These are phyloP conservation scores for Paraescarpia echinospica DNA, from an alignment of 1,140 invertebrate genomes.

Conservation along the genomic window DNA sequence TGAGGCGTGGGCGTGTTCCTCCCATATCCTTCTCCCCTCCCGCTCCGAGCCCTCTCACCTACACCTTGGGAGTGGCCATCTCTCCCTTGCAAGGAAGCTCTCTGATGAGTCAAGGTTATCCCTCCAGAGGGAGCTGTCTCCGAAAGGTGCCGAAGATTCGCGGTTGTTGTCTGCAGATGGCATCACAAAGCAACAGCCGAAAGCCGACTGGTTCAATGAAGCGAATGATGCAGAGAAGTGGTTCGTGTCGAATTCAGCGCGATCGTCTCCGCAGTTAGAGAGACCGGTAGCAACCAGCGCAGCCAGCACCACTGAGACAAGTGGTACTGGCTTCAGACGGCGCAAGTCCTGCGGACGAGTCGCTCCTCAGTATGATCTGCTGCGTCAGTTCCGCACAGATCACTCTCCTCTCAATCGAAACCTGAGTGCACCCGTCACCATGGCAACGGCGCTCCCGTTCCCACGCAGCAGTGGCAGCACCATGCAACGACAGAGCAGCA, in stretches of 20 bases:
- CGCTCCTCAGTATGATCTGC: background rate
- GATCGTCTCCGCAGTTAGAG: conserved; percentile 40
- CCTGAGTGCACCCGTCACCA: conserved; percentile 74
- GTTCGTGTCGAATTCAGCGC: conserved; percentile 24
- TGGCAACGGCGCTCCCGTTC: background rate
- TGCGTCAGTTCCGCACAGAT: conserved; percentile 10
- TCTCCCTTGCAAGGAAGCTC: conserved; percentile 56
- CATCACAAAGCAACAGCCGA: conserved; percentile 20
- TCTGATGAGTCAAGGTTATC: conserved; percentile 71
- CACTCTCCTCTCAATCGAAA: conserved; percentile 69
- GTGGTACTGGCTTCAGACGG: background rate
- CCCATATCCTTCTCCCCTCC: conserved; percentile 34
- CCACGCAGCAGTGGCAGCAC: background rate
- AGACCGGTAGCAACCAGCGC: conserved; percentile 35
- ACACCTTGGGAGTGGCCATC: conserved; percentile 42
- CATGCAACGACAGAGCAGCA: conserved; percentile 47
- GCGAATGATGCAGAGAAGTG: conserved; percentile 24
- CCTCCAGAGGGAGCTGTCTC: conserved; percentile 76
- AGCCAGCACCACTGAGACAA: background rate
- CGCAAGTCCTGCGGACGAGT: background rate
- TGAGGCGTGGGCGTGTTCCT: conserved; percentile 5
- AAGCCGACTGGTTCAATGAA: conserved; percentile 14
- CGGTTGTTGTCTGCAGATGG: conserved; percentile 58
- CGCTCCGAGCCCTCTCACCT: conserved; percentile 33
- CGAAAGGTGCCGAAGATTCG: conserved; percentile 78